Conservation (phyloP, 2,797 vertebrate species). For the Todus mexicanus region DNA sequence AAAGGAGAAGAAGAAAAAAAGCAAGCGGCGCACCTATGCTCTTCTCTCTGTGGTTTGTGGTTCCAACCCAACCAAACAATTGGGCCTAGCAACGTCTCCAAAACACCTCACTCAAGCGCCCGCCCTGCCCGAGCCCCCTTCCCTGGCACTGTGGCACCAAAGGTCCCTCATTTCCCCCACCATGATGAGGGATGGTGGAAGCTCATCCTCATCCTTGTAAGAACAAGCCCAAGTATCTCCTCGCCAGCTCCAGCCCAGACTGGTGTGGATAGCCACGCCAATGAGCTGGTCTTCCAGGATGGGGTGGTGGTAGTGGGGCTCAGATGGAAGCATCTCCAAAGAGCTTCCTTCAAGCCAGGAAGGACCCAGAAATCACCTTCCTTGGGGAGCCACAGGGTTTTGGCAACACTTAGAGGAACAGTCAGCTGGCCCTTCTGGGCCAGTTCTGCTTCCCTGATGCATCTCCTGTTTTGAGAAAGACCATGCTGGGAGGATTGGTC, state of each 20-base stretch:
- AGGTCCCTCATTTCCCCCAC: background rate
- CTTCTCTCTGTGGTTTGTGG: conserved; percentile 28
- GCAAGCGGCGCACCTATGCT: background rate
- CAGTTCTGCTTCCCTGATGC: background rate
- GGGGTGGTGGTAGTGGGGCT: background rate
- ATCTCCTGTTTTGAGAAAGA: background rate
- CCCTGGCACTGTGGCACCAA: rapidly evolving
- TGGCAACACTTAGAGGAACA: background rate
- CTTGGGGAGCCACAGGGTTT: background rate
- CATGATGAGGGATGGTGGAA: rapidly evolving
- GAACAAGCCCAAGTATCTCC: background rate
- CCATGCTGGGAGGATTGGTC: background rate
- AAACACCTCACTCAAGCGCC: background rate
- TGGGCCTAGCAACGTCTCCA: conserved; percentile 9
- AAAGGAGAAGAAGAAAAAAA: background rate
- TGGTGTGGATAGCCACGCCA: background rate
- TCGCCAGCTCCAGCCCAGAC: background rate
- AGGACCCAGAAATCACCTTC: background rate
- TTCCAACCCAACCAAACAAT: conserved; percentile 41
- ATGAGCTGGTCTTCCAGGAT: background rate
- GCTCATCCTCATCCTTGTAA: too few species aligned
- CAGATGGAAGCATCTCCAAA: background rate
- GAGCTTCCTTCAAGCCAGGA: background rate
- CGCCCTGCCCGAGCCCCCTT: background rate
- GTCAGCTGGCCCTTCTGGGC: background rate